A percentile compares a stretch with the other conserved stretches of the same genome.
Evolutionary conservation across 2,888 invertebrate genomes (phyloP).

Genomic region (Muschampia plurimacula): DNA sequence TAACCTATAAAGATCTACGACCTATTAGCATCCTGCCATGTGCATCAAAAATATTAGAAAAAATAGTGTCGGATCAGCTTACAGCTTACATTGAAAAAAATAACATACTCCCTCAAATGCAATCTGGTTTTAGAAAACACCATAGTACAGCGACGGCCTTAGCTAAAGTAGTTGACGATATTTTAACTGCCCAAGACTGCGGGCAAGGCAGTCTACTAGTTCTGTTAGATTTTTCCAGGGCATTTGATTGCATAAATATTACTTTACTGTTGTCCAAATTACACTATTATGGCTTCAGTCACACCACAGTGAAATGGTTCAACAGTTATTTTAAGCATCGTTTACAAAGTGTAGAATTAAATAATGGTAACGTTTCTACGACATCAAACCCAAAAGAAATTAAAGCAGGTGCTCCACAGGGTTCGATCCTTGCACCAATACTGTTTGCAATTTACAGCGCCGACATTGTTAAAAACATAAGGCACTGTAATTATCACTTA

Average conservation of each 20-base stretch:
- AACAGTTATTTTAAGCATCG: no score
- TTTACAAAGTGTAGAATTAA: no score
- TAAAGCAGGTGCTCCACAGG: no score
- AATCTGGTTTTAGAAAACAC: conserved; percentile 28
- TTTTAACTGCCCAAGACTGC: neutral
- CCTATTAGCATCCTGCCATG: conserved; percentile 36
- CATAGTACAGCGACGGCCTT: conserved; percentile 8
- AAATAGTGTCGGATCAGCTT: conserved; percentile 18
- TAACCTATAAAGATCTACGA: conserved; percentile 18
- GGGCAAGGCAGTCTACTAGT: conserved; percentile 2
- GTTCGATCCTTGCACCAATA: neutral
- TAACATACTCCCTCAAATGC: conserved; percentile 23
- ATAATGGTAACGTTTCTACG: no score
- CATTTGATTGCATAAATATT: conserved; percentile 15
- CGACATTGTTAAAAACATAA: conserved; percentile 19
- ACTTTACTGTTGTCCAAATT: conserved; percentile 2
- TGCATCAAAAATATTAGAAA: conserved; percentile 38
- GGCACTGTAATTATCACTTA: conserved; percentile 32
- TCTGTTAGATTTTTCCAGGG: conserved; percentile 10
- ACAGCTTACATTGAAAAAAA: conserved; percentile 20
- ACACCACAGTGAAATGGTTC: conserved; percentile 2
- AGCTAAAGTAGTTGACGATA: conserved; percentile 1
- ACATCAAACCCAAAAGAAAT: no score
- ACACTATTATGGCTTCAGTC: conserved; percentile 4
- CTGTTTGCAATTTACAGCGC: conserved; percentile 39